These are phyloP conservation scores for Mycteria americana DNA, from an alignment of 2,797 vertebrate species.

Conservation along the genomic window DNA sequence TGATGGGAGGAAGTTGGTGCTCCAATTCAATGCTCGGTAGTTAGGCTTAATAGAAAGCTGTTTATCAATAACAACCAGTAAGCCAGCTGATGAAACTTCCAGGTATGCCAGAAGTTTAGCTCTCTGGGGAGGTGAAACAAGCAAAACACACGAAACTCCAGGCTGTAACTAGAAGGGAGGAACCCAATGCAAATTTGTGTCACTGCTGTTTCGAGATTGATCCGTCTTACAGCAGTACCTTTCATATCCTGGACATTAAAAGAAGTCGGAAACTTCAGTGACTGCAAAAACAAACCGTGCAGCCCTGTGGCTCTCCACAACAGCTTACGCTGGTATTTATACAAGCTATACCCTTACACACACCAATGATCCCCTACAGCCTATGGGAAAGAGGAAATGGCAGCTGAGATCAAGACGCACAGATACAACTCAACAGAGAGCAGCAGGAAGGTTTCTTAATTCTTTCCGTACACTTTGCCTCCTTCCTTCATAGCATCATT, in stretches of 20 bases:
- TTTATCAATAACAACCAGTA: background rate
- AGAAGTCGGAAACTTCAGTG: background rate
- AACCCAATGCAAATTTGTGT: background rate
- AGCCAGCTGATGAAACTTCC: background rate
- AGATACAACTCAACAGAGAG: background rate
- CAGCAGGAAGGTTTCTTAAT: background rate
- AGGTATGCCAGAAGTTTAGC: background rate
- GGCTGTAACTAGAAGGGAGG: background rate
- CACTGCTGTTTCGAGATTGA: background rate
- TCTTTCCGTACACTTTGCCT: background rate
- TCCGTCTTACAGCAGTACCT: background rate
- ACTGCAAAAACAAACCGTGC: background rate
- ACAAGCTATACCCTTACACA: background rate
- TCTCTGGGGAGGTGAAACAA: background rate
- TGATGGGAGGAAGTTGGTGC: background rate
- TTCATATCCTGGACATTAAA: background rate
- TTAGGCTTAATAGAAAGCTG: background rate
- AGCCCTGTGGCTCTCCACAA: background rate
- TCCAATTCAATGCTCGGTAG: background rate
- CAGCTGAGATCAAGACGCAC: background rate
- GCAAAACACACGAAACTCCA: background rate
- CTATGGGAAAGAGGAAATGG: background rate
- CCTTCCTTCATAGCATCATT: background rate
- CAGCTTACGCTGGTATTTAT: background rate
- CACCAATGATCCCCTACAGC: background rate